Percentiles rank a stretch among this genome's conserved stretches.
Evolutionary conservation across 2,113 vertebrate genomes (phyloP).

Genomic region (Oenanthe oenanthe): DNA sequence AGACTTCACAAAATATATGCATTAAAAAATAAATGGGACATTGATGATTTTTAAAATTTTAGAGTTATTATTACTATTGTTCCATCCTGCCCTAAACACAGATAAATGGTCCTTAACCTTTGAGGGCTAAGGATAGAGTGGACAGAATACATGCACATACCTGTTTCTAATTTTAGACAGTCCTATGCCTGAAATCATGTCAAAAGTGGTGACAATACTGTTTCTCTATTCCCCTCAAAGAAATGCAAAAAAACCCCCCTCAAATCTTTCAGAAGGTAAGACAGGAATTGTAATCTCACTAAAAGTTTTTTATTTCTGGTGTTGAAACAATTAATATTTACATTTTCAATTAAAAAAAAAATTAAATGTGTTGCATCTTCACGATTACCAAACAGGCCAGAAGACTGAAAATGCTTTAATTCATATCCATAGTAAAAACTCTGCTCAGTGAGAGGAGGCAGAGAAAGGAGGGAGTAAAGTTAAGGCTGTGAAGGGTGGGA

Average conservation of each 20-base stretch:
- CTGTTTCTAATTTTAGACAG: neutral
- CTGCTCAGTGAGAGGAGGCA: neutral
- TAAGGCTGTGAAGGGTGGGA: neutral
- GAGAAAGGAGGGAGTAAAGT: neutral
- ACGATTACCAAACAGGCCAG: neutral
- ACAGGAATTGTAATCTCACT: neutral
- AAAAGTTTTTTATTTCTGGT: neutral
- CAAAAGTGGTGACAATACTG: neutral
- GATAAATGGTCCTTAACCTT: neutral
- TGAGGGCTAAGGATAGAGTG: neutral
- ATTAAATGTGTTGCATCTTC: neutral
- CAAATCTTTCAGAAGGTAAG: neutral
- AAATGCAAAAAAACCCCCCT: rapidly evolving
- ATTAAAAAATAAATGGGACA: neutral
- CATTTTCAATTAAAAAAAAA: neutral
- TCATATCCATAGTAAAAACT: neutral
- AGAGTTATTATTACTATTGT: neutral
- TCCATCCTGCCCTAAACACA: neutral
- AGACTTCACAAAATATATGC: neutral
- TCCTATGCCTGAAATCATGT: neutral
- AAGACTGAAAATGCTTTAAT: neutral
- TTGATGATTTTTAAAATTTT: neutral
- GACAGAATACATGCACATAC: neutral
- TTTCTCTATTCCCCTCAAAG: neutral
- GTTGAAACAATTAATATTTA: neutral